Base-by-base conservation (phyloP, 2,888 invertebrate species). In the Trileptium ribeirensis region DNA sequence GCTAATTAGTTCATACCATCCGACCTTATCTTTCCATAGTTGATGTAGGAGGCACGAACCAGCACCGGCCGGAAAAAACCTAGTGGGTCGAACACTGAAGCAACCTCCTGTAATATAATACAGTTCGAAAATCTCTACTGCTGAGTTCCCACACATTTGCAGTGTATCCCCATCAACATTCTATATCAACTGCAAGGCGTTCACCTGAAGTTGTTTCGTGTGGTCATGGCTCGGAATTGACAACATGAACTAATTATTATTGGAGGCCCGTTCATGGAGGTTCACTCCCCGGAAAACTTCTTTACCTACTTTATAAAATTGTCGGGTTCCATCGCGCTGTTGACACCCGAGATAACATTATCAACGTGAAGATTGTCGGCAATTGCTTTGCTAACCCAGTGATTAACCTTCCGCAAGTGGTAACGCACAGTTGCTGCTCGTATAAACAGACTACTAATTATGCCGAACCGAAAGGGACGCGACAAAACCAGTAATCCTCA, bases 391-490 rank as follows among this genome's bases (percentile, higher is more conserved):
- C 33, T 33, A 33, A 70, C 15, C 15, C 8, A 33, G 15, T 8
- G 15, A 8, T 31, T 15, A 29, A 33, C 15, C 15, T 19, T 15
- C 33, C 36, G 37, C 77, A 75, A 67, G 64, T 83, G 83, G 15
- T 75, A 34, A 15, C 79, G 67, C 19, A 86, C 82, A 0, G 83
- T 74, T 0, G 77, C 79, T 1, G 70, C 79, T 15, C 85, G 82
- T 24, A 85, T 37, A 67, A 80, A 84, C 0, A 85, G 85, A 15
- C 77, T 74, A 0, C 67, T 64, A 0, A 51, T 79, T 0, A 84
- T 51, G n/a, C n/a, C n/a, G n/a, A n/a, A 8, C 85, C 85, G 39
- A 85, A 85, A 1, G 85, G 84, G 0, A 86, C 67, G 3, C 83
- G 29, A 0, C 67, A 40, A 81, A 85, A 86, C 15, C 85, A 80